Evolutionary conservation across 1,140 invertebrate genomes (phyloP).

Genomic region (Apis cerana): DNA sequence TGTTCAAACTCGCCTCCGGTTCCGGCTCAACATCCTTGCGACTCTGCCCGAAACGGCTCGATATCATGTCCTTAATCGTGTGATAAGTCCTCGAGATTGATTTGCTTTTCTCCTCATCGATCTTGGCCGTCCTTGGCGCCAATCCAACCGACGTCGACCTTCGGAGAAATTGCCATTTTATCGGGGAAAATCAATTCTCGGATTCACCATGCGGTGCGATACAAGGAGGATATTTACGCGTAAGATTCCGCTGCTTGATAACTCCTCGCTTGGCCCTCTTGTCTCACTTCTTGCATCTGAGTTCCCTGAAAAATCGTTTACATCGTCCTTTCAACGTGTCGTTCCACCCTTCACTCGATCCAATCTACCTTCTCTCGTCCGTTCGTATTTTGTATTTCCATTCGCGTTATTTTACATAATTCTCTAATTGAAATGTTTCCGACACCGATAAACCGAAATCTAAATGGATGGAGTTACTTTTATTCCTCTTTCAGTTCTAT

Average conservation of each 20-base stretch:
- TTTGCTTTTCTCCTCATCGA: constrained; percentile 84
- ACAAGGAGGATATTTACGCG: constrained; percentile 69
- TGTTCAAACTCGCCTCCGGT: constrained; percentile 84
- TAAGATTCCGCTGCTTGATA: constrained; percentile 71
- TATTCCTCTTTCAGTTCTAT: too few relatives aligned
- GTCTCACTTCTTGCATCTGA: constrained; percentile 72
- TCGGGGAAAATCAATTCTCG: constrained; percentile 6
- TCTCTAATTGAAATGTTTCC: not conserved
- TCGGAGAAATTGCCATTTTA: constrained; percentile 37
- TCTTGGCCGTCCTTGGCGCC: constrained; percentile 67
- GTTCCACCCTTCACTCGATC: not conserved
- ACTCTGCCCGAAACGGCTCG: constrained; percentile 87
- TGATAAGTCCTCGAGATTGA: constrained; percentile 89
- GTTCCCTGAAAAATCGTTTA: constrained; percentile 63
- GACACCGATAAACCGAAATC: too few relatives aligned
- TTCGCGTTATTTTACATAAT: not conserved
- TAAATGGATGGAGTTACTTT: too few relatives aligned
- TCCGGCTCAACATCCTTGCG: constrained; percentile 83
- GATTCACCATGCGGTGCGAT: not conserved
- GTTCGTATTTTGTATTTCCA: too few relatives aligned
- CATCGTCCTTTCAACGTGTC: not conserved
- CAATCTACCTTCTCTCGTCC: too few relatives aligned
- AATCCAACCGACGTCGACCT: constrained; percentile 71
- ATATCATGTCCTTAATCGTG: constrained; percentile 92
- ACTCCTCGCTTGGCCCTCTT: constrained; percentile 70